These are phyloP conservation scores for Crotophaga sulcirostris DNA, from an alignment of 2,113 vertebrate species.

Conservation along the genomic window DNA sequence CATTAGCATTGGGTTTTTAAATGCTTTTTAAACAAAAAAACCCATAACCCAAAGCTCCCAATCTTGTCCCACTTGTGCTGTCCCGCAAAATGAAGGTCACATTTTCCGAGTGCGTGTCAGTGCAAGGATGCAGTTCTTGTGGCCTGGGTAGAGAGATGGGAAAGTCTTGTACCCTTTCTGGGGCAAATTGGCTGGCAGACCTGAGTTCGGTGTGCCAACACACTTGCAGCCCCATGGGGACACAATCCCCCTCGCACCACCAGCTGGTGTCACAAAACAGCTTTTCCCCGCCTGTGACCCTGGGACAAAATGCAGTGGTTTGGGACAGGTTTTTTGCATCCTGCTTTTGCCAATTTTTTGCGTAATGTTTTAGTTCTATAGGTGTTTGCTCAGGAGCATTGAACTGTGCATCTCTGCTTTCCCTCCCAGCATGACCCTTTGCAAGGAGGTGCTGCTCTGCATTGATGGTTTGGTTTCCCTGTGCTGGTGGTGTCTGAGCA, in stretches of 20 bases:
- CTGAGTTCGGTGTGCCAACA: neutral
- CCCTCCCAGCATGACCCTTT: neutral
- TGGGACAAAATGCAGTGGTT: neutral
- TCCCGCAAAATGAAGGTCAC: neutral
- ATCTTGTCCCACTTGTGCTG: neutral
- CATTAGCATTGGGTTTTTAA: conserved; percentile 45
- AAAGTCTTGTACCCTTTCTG: neutral
- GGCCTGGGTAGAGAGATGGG: neutral
- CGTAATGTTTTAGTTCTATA: rapidly evolving
- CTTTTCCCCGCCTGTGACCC: neutral
- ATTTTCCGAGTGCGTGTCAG: rapidly evolving
- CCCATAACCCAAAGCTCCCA: conserved; percentile 22
- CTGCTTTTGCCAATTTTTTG: neutral
- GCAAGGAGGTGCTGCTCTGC: neutral
- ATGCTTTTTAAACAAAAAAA: conserved; percentile 20
- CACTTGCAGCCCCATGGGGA: neutral
- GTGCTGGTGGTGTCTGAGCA: neutral
- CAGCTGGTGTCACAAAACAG: neutral
- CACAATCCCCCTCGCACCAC: neutral
- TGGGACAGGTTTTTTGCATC: neutral
- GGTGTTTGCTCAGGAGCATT: neutral
- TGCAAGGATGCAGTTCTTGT: neutral
- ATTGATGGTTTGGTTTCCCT: neutral
- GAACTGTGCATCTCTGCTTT: neutral
- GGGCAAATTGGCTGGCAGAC: neutral